Evolutionary conservation across 2,888 invertebrate species (phyloP).

Genomic region (Chaitophorus viminalis): DNA sequence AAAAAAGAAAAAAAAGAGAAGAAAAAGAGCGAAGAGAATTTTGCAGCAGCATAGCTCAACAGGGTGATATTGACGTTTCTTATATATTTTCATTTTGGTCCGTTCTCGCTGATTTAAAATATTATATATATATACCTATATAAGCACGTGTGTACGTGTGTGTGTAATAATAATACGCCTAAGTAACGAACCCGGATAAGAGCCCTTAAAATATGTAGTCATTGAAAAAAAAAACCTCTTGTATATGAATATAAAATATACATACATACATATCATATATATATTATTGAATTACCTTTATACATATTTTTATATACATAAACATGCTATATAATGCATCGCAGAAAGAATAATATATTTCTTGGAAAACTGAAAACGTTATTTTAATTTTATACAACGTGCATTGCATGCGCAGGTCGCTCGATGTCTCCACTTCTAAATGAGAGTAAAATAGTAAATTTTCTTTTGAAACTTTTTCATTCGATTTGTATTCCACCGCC

Average conservation of each 20-base stretch:
- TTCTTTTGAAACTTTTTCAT: too few species aligned
- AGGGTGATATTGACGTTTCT: conserved; percentile 51
- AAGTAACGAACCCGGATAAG: conserved; percentile 49
- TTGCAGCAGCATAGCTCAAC: conserved; percentile 47
- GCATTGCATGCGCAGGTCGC: too few species aligned
- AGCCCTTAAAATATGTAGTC: conserved; percentile 31
- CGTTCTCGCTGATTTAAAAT: conserved; percentile 38
- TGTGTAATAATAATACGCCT: conserved; percentile 32
- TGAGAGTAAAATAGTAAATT: too few species aligned
- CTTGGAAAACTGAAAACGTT: not conserved
- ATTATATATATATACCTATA: not conserved
- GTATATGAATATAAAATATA: not conserved
- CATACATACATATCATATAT: not conserved
- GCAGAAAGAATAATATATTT: not conserved
- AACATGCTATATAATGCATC: not conserved
- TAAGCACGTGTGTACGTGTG: not conserved
- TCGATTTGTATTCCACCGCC: too few species aligned
- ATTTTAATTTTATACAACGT: not conserved
- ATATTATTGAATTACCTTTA: conserved; percentile 2
- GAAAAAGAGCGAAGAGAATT: conserved; percentile 14
- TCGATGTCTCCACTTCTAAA: too few species aligned
- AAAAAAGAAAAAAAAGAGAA: not conserved
- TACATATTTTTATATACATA: not conserved
- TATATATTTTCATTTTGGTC: conserved; percentile 53
- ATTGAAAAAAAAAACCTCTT: conserved; percentile 1